Base-by-base conservation (phyloP, 2,113 vertebrate species). In the Edolisoma coerulescens region DNA sequence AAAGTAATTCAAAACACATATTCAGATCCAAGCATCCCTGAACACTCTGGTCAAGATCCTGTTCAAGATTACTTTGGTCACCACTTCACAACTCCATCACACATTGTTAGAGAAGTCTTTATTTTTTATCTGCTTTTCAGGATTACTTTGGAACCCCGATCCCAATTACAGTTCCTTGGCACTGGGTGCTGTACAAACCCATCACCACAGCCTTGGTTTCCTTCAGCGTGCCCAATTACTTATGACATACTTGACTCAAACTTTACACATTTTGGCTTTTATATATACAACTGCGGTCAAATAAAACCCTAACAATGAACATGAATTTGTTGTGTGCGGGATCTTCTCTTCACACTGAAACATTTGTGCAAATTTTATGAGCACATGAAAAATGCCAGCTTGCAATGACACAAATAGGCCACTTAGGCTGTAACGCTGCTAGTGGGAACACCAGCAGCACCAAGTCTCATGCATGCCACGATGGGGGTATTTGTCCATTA, bases 221-320 rank as follows among this genome's bases (percentile, higher is more conserved):
- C 33, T 94, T 89, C 81, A 95, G 93, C 23, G 45, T 81, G 63
- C 50, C 80, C 64, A 95, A 73, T 95, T 97, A 93, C 90, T 96
- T 95, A 93, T 53, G 59, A 84, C 69, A 76, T 30, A 95, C 84
- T 80, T 82, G 92, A 84, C 67, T 93, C 94, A 95, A 96, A 90
- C 93, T 97, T 97, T 41, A 96, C 95, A 79, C 80, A 88, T 91
- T 95, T 24, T 84, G 44, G 80, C 77, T 80, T 90, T 77, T 70
- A 80, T 57, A 61, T 37, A 53, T 18, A 67, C 2, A 7, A 39
- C 69, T 53, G 57, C 1, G 8, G 49, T 71, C 84, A 92, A 94
- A 94, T 84, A 91, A 96, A 95, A 60, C 57, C 56, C 44, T 63
- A 88, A 82, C 45, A 76, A 71, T 1, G 32, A 19, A 71, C 49